Base-by-base conservation (phyloP, 2,797 vertebrate species). In the Lagorchestes hirsutus region DNA sequence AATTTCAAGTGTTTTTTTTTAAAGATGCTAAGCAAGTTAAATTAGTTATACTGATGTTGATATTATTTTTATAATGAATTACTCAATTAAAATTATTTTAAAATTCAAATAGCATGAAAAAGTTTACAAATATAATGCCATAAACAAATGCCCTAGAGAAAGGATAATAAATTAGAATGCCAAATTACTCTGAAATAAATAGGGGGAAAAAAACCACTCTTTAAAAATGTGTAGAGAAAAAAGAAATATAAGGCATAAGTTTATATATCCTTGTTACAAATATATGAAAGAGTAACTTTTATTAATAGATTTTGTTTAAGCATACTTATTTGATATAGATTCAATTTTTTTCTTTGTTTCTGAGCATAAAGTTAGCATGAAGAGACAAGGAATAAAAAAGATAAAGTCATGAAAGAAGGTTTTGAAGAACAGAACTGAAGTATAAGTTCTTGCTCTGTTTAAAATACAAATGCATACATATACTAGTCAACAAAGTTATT, bases 291-390 rank as follows among this genome's bases (percentile, higher is more conserved):
- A 31, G 11, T 90, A 82, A 94, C 56, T 93, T 24, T 40, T 95
- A 95, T 59, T 11, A 93, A 90, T 40, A 40, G 90, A 58, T 92
- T 93, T 91, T 54, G 31, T 54, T 67, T 31, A 96, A 93, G 50
- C 9, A 54, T 55, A 93, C 62, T 16, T 74, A 94, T 18, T 93
- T 94, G 34, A 54, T 34, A 27, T 28, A 55, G 96, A 90, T 90
- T 92, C 54, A 93, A 52, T 29, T 54, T 94, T 91, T 5, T 67
- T 91, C 8, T 28, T 95, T 55, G 55, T 24, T 92, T 97, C 92
- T 90, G 56, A 56, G 55, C 18, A 91, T 28, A 90, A 67, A 92
- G 12, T 40, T 94, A 34, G 0, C n/a, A 55, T 58, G 54, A 95
- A 95, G 94, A 93, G 18, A 82, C 29, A 91, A 87, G n/a, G 57